Base-by-base conservation (phyloP, 2,113 vertebrate species). In the Cheirogaleus medius region DNA sequence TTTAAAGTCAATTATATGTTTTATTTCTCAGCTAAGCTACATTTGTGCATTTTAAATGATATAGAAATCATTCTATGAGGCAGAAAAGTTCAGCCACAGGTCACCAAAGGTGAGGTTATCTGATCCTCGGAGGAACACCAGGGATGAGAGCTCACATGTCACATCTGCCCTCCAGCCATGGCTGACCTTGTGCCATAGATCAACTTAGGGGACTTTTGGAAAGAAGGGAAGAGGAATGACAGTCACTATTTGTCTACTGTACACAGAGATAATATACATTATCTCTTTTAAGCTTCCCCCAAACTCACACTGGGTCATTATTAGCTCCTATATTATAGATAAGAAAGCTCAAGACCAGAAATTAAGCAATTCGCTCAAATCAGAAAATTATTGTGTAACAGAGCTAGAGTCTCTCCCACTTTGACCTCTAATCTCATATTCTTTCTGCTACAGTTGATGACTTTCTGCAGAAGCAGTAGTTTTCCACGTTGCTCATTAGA, bases 11-110 rank as follows among this genome's bases (percentile, higher is more conserved):
- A 90, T 93, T 86, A 81, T 77, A 95, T 80, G 64, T 85, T 96
- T 98, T 95, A 97, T 93, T 93, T 97, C 83, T 64, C 69, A 87
- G 60, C 71, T 71, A 97, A 91, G 78, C 80, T 86, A 83, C 87
- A 90, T 93, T 77, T 96, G 89, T 90, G 80, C 52, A 93, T 96
- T 97, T 97, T 96, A 96, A 97, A 92, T 27, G 91, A 92, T 47
- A 56, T 63, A 74, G 91, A 95, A 96, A 94, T 97, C 95, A 95
- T 87, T 90, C 63, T 73, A 54, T 10, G 17, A 96, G 66, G 54
- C 74, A 87, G 69, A n/a, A 87, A 60, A 91, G 90, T 93, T 97
- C 91, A 97, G 80, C n/a, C 83, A 95, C 69, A 93, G 96, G 95
- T 85, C 96, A 94, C 74, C 78, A 66, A 85, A 97, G 86, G 93